These are phyloP conservation scores for Neostethus bicornis DNA, from an alignment of 2,797 vertebrate genomes.

Conservation along the genomic window DNA sequence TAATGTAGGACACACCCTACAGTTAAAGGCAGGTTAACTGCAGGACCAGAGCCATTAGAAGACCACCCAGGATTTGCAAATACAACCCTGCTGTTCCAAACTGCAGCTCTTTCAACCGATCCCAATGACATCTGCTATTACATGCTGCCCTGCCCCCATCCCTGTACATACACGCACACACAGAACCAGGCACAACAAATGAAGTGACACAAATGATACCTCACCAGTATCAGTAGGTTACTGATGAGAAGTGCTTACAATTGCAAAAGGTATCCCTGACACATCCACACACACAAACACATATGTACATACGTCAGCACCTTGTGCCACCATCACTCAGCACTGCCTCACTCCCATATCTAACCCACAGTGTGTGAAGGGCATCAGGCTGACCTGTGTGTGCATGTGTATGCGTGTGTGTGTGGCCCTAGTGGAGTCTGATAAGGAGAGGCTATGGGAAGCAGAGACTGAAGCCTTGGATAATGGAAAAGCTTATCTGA, in stretches of 20 bases:
- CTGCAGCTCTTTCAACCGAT: constrained; percentile 70
- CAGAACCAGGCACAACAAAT: constrained; percentile 69
- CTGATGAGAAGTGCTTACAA: constrained; percentile 75
- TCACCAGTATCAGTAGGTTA: constrained; percentile 69
- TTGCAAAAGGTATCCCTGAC: constrained; percentile 74
- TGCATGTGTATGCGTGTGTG: constrained; percentile 44
- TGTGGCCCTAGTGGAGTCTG: constrained; percentile 75
- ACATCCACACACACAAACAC: constrained; percentile 65
- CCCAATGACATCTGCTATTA: constrained; percentile 76
- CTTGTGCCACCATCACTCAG: constrained; percentile 79
- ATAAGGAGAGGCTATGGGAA: constrained; percentile 79
- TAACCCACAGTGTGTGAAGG: constrained; percentile 78
- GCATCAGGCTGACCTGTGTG: constrained; percentile 74
- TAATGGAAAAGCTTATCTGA: constrained; percentile 84
- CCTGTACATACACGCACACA: constrained; percentile 29
- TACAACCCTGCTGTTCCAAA: constrained; percentile 73
- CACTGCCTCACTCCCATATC: constrained; percentile 70
- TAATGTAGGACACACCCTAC: constrained; percentile 83
- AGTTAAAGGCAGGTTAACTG: constrained; percentile 82
- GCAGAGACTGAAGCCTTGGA: constrained; percentile 80
- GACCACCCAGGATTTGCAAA: constrained; percentile 81
- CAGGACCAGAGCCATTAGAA: constrained; percentile 79
- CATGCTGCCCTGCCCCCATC: constrained; percentile 67
- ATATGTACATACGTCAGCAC: constrained; percentile 72
- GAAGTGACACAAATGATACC: constrained; percentile 77